Conservation (phyloP, 1,140 invertebrate genomes). For the Uloborus diversus region DNA sequence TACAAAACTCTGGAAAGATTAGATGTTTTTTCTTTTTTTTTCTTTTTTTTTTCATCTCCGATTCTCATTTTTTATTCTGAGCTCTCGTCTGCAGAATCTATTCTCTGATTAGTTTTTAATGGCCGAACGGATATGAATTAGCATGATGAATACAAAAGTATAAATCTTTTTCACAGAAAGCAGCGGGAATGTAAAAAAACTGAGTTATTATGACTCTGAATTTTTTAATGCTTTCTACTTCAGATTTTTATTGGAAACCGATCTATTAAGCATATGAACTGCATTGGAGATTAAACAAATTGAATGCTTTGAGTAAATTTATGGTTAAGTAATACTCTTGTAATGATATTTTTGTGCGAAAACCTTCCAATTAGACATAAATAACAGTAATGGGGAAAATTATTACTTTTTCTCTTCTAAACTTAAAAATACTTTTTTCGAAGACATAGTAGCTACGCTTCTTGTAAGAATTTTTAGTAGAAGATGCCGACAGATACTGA, state of each 20-base stretch:
- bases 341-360: too few relatives aligned
- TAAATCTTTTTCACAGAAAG: conserved; percentile 43
- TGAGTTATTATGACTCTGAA: conserved; percentile 19
- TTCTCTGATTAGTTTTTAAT: conserved; percentile 53
- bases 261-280: conserved; percentile 41
- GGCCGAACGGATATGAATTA: conserved; percentile 52
- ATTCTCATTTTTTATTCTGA: conserved; percentile 12
- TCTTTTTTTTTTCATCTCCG: conserved; percentile 27
- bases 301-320: too few relatives aligned
- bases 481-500: too few relatives aligned
- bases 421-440: too few relatives aligned
- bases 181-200: conserved; percentile 15
- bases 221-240: conserved; percentile 5
- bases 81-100: conserved; percentile 12
- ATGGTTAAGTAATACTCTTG: too few relatives aligned
- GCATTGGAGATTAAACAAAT: neutral
- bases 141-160: conserved; percentile 30
- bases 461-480: too few relatives aligned
- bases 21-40: conserved; percentile 26
- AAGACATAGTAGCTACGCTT: too few relatives aligned
- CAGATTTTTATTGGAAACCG: conserved; percentile 48
- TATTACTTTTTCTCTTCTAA: too few relatives aligned
- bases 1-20: conserved; percentile 39
- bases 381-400: too few relatives aligned
- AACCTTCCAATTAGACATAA: too few relatives aligned